Evolutionary conservation across 2,888 invertebrate species (phyloP), one percentile per base, ranked within the genome.

Genomic region (Cephus runcator): DNA sequence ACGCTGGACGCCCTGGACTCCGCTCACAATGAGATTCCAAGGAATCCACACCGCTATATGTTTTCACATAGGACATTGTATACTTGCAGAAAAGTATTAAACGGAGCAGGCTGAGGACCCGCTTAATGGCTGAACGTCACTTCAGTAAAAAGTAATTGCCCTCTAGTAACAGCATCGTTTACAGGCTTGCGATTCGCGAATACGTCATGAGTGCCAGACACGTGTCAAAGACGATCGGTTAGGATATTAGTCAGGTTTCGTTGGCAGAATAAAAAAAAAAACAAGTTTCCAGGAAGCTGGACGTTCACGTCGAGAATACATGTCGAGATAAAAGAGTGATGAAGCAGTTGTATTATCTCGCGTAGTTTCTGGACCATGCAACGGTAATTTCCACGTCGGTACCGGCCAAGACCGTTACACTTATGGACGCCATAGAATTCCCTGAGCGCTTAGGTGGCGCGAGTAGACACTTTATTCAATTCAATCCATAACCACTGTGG

Each of bases 291-390:
- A 56, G 56, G 56, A 56, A 56, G 56, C 56, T 23, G 56, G 23
- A 56, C 56, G 56, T 23, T 40, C 23, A 9, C 23, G 9, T 23
- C 9, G 2, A 56, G 23, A 56, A 56, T 56, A 56, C 56, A 56
- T 56, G 23, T 23, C 23, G 9, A 23, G 56, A 56, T 56, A 56
- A 23, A 56, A 23, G 56, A 71, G 71, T 6, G 71, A 34, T 31
- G 31, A 9, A 34, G 12, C 33, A 30, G 71, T 71, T 6, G 31
- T 31, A 71, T 71, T 34, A 33, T 71, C 69, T 77, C 73, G 69
- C 78, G 79, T 85, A 88, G 89, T 90, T 90, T 90, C 89, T 90
- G 90, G 90, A 90, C 88, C 90, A 88, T 85, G 84, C 90, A 89
- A 90, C 90, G 89, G 90, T 90, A 89, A 88, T 86, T 86, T 81